phyloP scores from a whole-genome alignment of 2,888 invertebrate genomes.

The Galerucella calmariensis region DNA sequence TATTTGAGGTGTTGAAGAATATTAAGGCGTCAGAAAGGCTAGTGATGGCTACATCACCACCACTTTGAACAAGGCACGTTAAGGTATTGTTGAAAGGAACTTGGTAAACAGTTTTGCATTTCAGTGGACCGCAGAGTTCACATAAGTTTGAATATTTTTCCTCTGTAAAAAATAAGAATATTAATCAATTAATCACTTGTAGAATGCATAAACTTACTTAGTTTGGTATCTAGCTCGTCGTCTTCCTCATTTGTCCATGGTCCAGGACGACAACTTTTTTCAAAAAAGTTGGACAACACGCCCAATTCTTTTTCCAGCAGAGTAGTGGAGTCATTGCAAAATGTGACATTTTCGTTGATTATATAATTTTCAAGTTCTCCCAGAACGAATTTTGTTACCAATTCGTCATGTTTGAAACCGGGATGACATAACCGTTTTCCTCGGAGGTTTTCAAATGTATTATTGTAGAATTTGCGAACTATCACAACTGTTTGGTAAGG shows the following conservation, averaged over 20 bases:
- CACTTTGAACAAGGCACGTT: slow-evolving; percentile 62
- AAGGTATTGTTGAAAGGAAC: slow-evolving; percentile 50
- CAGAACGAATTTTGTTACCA: slow-evolving; percentile 72
- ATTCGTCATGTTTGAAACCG: slow-evolving; percentile 68
- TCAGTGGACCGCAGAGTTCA: slow-evolving; percentile 51
- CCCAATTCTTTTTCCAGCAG: slow-evolving; percentile 72
- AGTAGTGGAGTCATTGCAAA: slow-evolving; percentile 56
- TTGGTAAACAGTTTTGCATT: slow-evolving; percentile 47
- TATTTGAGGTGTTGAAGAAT: slow-evolving; percentile 50
- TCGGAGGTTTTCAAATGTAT: slow-evolving; percentile 66
- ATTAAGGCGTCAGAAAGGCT: slow-evolving; percentile 61
- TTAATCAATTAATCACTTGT: no score
- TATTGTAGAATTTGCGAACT: slow-evolving; percentile 65
- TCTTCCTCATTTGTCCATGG: slow-evolving; percentile 70
- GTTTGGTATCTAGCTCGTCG: slow-evolving; percentile 64
- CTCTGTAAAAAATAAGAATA: slow-evolving; percentile 42
- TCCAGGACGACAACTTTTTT: slow-evolving; percentile 79
- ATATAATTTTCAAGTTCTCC: slow-evolving; percentile 69
- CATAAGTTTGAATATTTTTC: slow-evolving; percentile 53
- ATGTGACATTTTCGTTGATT: slow-evolving; percentile 48
- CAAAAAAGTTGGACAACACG: slow-evolving; percentile 73
- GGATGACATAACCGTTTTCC: slow-evolving; percentile 74
- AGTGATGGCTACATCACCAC: slow-evolving; percentile 70
- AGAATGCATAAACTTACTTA: slow-evolving; percentile 68
- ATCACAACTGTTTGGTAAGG: slow-evolving; percentile 73